Evolutionary conservation across 2,888 invertebrate species (phyloP), one percentile per base, ranked within the genome.

Genomic region (Acanthococcus lagerstroemiae): DNA sequence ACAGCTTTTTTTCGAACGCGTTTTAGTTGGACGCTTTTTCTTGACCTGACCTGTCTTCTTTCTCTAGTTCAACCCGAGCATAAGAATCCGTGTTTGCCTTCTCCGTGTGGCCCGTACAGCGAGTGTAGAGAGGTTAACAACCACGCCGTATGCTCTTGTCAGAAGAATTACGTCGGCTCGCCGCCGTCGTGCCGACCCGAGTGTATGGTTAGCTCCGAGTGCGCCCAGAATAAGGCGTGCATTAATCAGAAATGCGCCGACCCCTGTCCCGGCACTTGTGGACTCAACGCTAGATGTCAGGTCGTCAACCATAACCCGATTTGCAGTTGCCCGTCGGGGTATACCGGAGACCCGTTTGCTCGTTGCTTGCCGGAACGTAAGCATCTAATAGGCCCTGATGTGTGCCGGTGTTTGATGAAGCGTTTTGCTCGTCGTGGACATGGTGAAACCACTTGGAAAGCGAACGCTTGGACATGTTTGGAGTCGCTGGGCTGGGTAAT

Each of bases 41-140:
- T 46, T 25, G 30, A 21, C 24, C 58, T 58, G 1, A n/a, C n/a
- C n/a, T n/a, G n/a, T n/a, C n/a, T n/a, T n/a, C n/a, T 25, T 56
- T 56, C 44, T 44, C n/a, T 55, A 63, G 63, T 44, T 7, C 30
- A 63, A 37, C 63, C 63, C 3, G 63, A 63, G 44, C 27, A 46
- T 19, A 37, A 30, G 74, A 82, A 86, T 74, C 87, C 87, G 24
- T 89, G 89, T 74, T 78, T 82, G 72, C 87, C 88, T 68, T 84
- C 86, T 71, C 88, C 88, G 69, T 89, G 89, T 76, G 88, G 88
- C 69, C 84, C 87, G 12, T 86, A 87, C 74, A 87, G 88, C 77
- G 80, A 84, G 71, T 89, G 89, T 77, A 82, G 85, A 66, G 81
- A 82, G 57, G 80, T 83, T 72, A 84, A 85, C 72, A 83, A 83